A percentile compares a stretch with the other conserved stretches of the same genome.
These are phyloP conservation scores for Falco novaeseelandiae DNA, from an alignment of 2,797 vertebrate genomes.

Conservation along the genomic window DNA sequence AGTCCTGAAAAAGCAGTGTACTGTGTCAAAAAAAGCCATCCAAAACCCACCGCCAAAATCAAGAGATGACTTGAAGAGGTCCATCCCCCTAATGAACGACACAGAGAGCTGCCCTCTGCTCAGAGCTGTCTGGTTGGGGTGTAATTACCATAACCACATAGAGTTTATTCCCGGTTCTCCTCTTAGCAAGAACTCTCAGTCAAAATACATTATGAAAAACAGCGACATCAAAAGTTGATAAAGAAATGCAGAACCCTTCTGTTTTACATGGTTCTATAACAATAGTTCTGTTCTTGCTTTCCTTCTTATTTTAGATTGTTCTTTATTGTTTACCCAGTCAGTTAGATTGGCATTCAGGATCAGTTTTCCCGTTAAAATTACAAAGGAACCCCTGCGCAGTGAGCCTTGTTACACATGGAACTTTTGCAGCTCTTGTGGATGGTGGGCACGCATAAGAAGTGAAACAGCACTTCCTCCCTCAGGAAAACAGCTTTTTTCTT, in stretches of 20 bases:
- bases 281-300: not conserved
- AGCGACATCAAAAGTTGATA: not conserved
- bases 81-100: not conserved
- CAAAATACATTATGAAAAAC: not conserved
- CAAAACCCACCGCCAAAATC: not conserved
- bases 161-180: not conserved
- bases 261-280: not conserved
- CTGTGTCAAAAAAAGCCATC: not conserved
- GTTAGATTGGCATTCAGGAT: conserved; percentile 26
- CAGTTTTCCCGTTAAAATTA: not conserved
- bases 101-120: not conserved
- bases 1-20: not conserved
- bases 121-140: not conserved
- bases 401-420: not conserved
- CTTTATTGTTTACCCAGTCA: not conserved
- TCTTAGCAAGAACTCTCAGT: not conserved
- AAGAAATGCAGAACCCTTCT: not conserved
- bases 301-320: not conserved
- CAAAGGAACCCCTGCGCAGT: not conserved
- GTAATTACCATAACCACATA: not conserved
- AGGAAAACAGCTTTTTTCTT: conserved; percentile 13
- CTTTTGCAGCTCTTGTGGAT: not conserved
- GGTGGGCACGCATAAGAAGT: not conserved
- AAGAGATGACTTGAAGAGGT: not conserved
- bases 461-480: not conserved